Evolutionary conservation across 1,140 invertebrate genomes (phyloP).

Genomic region (Zaprionus gabonicus): DNA sequence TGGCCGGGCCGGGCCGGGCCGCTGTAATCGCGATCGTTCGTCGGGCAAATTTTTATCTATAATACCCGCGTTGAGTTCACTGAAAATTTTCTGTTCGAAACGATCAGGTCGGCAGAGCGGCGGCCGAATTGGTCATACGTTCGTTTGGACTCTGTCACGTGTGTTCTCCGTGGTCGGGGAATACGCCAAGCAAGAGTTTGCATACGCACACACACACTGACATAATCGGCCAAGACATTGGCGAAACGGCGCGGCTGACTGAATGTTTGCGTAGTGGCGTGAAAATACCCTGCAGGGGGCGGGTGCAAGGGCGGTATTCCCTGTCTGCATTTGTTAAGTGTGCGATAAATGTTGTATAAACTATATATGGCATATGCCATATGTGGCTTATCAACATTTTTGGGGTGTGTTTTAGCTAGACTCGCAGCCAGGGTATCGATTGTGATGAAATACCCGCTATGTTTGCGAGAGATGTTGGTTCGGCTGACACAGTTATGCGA

Average conservation of each 20-base stretch:
- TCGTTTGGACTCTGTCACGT: constrained; percentile 52
- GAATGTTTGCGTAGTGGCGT: background rate
- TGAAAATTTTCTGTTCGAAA: background rate
- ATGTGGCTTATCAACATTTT: background rate
- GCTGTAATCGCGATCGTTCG: constrained; percentile 5
- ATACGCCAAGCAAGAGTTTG: constrained; percentile 54
- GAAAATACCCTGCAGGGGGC: background rate
- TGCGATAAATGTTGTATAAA: background rate
- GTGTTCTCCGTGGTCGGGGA: constrained; percentile 67
- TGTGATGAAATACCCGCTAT: constrained; percentile 1
- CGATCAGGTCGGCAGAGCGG: background rate
- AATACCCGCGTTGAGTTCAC: constrained; percentile 8
- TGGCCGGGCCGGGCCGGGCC: constrained; percentile 29
- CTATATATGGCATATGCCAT: background rate
- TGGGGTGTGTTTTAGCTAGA: background rate
- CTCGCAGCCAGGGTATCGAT: background rate
- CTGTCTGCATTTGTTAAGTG: background rate
- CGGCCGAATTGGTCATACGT: constrained; percentile 31
- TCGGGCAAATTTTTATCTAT: constrained; percentile 43
- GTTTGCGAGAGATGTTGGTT: background rate
- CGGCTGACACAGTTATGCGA: background rate
- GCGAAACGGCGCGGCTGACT: background rate
- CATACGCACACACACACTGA: constrained; percentile 7
- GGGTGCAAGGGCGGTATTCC: background rate
- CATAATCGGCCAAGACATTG: constrained; percentile 29